Conservation (phyloP, 2,888 invertebrate species). For the Calameuta idolon region DNA sequence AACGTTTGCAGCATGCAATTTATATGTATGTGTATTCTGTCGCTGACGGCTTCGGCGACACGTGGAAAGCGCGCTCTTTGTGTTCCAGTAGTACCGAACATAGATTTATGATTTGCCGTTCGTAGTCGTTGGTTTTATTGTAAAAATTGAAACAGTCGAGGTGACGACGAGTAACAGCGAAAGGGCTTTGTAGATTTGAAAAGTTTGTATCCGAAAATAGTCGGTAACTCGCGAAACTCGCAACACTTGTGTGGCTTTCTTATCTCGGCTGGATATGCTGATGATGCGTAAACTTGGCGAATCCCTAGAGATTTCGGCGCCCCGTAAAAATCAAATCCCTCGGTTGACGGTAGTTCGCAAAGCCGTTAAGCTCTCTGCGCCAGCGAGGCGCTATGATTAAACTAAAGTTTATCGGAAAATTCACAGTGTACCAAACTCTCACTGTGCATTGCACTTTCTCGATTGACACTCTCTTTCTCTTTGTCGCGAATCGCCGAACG, state of each 20-base stretch:
- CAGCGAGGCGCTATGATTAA: slow-evolving; percentile 16
- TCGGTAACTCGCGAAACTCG: background rate
- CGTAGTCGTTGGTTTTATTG: no score
- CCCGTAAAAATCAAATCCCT: slow-evolving; percentile 19
- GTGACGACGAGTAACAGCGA: background rate
- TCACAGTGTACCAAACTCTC: background rate
- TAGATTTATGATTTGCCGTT: background rate
- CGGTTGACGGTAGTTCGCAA: slow-evolving; percentile 15
- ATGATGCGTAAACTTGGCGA: slow-evolving; percentile 20
- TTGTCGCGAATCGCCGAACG: background rate
- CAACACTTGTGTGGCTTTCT: slow-evolving; percentile 1
- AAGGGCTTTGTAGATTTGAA: background rate
- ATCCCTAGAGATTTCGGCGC: slow-evolving; percentile 13
- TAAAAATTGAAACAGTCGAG: background rate
- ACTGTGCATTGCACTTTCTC: background rate
- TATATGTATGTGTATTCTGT: no score
- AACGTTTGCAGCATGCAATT: background rate
- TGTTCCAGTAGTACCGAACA: no score
- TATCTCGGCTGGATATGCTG: slow-evolving; percentile 21
- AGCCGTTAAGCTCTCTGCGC: slow-evolving; percentile 15
- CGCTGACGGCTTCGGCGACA: no score
- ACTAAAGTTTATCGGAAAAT: slow-evolving; percentile 11
- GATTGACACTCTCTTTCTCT: background rate
- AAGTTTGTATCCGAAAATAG: background rate
- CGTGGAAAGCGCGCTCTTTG: no score